A percentile compares a stretch with the other conserved stretches of the same genome.
Evolutionary conservation across 1,140 invertebrate genomes (phyloP).

Genomic region (Anagrus nilaparvatae): DNA sequence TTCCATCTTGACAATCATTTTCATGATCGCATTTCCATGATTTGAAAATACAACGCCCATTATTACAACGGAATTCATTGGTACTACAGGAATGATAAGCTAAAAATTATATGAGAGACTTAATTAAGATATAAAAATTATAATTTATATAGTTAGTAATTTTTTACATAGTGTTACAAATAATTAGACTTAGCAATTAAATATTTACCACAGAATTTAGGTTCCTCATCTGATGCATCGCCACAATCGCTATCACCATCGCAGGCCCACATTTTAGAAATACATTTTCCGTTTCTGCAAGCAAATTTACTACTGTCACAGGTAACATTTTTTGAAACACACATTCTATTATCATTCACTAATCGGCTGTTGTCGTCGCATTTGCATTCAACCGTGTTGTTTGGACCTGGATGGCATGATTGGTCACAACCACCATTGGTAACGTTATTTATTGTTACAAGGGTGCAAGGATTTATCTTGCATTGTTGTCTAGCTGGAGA

Average conservation of each 20-base stretch:
- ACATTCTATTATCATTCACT: conserved; percentile 88
- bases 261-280: conserved; percentile 92
- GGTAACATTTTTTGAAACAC: conserved; percentile 74
- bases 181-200: neutral
- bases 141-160: conserved; percentile 6
- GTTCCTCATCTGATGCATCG: conserved; percentile 88
- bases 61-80: conserved; percentile 88
- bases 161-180: conserved; percentile 3
- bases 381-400: conserved; percentile 75
- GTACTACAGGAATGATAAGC: conserved; percentile 86
- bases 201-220: conserved; percentile 74
- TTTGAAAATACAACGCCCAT: conserved; percentile 89
- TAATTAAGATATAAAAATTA: conserved; percentile 1
- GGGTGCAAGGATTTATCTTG: conserved; percentile 74
- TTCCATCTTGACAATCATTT: conserved; percentile 90
- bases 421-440: conserved; percentile 95
- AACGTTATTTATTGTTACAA: too few species aligned
- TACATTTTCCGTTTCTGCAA: conserved; percentile 90
- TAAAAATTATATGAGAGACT: conserved; percentile 24
- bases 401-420: conserved; percentile 81
- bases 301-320: conserved; percentile 86
- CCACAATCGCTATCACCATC: conserved; percentile 93
- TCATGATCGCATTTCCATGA: conserved; percentile 92
- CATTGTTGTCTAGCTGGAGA: conserved; percentile 73
- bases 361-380: conserved; percentile 78